These are phyloP conservation scores for Myotis myotis DNA, from an alignment of 2,797 vertebrate genomes.

Conservation along the genomic window DNA sequence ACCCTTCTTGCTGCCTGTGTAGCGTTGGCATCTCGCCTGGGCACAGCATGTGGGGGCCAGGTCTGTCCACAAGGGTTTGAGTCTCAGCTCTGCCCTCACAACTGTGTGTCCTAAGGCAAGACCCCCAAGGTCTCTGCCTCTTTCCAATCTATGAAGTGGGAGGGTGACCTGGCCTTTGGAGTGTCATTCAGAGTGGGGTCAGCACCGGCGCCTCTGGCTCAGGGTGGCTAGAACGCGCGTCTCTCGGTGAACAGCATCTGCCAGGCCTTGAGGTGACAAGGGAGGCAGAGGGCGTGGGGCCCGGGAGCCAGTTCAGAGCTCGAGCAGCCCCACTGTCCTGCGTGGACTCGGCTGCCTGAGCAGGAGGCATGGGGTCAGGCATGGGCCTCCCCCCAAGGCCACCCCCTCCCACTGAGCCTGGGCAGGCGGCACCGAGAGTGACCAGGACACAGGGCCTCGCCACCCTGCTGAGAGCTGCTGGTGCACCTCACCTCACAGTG, in stretches of 20 bases:
- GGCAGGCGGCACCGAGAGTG: background rate
- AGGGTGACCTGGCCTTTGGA: no score
- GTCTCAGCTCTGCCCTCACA: no score
- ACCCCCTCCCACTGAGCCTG: background rate
- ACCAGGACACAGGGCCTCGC: background rate
- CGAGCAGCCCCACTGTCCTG: background rate
- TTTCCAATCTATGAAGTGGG: no score
- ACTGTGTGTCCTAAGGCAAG: no score
- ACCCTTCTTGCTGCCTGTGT: background rate
- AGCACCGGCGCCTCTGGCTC: background rate
- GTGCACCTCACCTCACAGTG: fast-evolving
- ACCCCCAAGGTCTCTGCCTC: no score
- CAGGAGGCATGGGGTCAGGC: background rate
- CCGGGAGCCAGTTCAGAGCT: background rate
- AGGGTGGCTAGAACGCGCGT: background rate
- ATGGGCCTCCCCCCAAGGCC: no score
- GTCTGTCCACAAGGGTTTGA: background rate
- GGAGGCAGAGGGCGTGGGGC: background rate
- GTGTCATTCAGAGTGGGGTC: no score
- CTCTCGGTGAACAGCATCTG: background rate
- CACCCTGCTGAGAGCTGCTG: background rate
- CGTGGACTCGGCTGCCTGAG: background rate
- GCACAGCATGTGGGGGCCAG: background rate
- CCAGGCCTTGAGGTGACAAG: background rate
- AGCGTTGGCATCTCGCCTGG: background rate